Conservation (phyloP, 2,888 invertebrate species). For the Saturnia japonica region DNA sequence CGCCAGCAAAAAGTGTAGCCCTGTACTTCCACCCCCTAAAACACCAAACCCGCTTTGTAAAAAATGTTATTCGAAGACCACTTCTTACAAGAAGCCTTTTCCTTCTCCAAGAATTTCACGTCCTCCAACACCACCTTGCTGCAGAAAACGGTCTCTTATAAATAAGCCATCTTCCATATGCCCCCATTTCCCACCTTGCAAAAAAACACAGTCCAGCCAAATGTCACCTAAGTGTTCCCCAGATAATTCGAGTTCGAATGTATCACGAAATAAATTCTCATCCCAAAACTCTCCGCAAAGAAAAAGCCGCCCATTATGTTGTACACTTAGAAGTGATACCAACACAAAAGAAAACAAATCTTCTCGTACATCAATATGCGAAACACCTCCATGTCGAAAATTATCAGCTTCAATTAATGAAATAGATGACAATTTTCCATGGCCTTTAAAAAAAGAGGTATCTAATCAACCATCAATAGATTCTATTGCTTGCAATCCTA, state of each 20-base stretch:
- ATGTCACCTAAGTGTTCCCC: slow-evolving; percentile 13
- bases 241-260: not conserved
- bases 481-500: not conserved
- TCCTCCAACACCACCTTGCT: slow-evolving; percentile 19
- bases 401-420: slow-evolving; percentile 20
- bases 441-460: slow-evolving; percentile 23
- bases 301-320: not conserved
- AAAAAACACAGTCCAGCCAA: slow-evolving; percentile 19
- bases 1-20: not conserved
- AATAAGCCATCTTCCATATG: slow-evolving; percentile 21
- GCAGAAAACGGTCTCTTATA: slow-evolving; percentile 25
- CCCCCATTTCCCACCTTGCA: slow-evolving; percentile 21
- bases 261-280: not conserved
- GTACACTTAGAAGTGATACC: slow-evolving; percentile 15
- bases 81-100: not conserved
- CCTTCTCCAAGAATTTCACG: not conserved
- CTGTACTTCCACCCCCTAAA: not conserved
- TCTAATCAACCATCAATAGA: slow-evolving; percentile 15
- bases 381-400: slow-evolving; percentile 24
- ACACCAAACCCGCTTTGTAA: not conserved
- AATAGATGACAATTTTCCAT: slow-evolving; percentile 15
- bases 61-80: not conserved
- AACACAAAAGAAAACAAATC: slow-evolving; percentile 18
- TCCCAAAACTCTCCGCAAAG: not conserved
- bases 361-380: slow-evolving; percentile 12